A percentile compares a stretch with the other conserved stretches of the same genome.
Evolutionary conservation across 2,113 vertebrate species (phyloP).

Genomic region (Nothocercus julius): DNA sequence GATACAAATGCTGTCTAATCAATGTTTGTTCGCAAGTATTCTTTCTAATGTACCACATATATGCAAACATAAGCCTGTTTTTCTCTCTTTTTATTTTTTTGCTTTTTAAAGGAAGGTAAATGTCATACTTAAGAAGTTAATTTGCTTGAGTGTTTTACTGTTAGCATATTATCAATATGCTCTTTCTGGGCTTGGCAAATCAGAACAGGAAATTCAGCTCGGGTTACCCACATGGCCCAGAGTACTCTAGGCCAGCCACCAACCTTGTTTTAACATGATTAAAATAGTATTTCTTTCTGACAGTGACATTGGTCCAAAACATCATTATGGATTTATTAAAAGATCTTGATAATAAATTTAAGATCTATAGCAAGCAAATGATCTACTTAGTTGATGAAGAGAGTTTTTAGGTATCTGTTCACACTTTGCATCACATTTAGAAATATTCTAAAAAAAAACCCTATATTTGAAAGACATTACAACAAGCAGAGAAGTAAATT

Average conservation of each 20-base stretch:
- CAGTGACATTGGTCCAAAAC: not conserved
- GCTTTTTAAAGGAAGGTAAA: not conserved
- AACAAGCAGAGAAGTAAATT: not conserved
- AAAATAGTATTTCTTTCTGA: not conserved
- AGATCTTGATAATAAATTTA: not conserved
- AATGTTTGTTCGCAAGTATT: not conserved
- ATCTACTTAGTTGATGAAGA: not conserved
- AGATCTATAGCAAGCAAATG: not conserved
- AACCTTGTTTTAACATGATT: not conserved
- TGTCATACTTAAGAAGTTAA: not conserved
- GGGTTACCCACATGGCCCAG: not conserved
- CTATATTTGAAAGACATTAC: not conserved
- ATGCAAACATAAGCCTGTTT: not conserved
- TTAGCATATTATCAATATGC: not conserved
- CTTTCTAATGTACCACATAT: not conserved
- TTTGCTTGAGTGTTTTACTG: not conserved
- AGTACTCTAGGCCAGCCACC: not conserved
- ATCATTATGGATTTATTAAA: not conserved
- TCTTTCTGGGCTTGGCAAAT: not conserved
- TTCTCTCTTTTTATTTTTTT: not conserved
- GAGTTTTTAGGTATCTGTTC: not conserved
- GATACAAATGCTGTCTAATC: not conserved
- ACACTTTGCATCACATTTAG: not conserved
- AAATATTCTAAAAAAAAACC: not conserved
- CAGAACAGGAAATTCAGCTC: not conserved